Evolutionary conservation across 2,797 vertebrate genomes (phyloP).

Genomic region (Hypotaenidia okinawae): DNA sequence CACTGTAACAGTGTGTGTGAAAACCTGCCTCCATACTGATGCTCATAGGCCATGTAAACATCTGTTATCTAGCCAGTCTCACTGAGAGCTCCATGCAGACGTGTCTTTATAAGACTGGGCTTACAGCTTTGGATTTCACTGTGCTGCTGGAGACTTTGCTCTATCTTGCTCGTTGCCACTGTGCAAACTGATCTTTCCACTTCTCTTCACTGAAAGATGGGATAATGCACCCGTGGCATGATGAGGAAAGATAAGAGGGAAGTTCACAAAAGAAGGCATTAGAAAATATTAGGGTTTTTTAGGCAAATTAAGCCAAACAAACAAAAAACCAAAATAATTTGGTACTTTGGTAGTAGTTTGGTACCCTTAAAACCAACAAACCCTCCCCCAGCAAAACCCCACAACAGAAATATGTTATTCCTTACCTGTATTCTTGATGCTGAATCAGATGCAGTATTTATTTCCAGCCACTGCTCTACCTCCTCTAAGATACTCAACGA

Average conservation of each 20-base stretch:
- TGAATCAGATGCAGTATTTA: background rate
- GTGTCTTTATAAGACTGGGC: fast-evolving
- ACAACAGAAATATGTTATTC: background rate
- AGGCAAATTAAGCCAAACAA: too few relatives aligned
- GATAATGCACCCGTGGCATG: background rate
- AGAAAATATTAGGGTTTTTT: background rate
- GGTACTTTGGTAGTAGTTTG: too few relatives aligned
- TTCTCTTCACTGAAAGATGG: background rate
- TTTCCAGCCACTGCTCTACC: background rate
- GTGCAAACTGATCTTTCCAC: background rate
- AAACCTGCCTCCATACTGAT: background rate
- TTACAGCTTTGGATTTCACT: background rate
- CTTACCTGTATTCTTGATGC: constrained; percentile 1
- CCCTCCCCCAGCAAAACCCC: fast-evolving
- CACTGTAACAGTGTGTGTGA: background rate
- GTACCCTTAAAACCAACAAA: background rate
- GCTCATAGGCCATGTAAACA: background rate
- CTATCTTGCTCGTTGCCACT: background rate
- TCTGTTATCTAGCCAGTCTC: background rate
- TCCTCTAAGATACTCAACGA: background rate
- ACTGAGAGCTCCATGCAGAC: background rate
- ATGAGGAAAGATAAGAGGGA: background rate
- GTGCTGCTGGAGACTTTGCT: background rate
- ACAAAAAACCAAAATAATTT: background rate
- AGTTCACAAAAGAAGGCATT: background rate